These are phyloP conservation scores for Syngnathoides biaculeatus DNA, from an alignment of 2,113 vertebrate species.

Conservation along the genomic window DNA sequence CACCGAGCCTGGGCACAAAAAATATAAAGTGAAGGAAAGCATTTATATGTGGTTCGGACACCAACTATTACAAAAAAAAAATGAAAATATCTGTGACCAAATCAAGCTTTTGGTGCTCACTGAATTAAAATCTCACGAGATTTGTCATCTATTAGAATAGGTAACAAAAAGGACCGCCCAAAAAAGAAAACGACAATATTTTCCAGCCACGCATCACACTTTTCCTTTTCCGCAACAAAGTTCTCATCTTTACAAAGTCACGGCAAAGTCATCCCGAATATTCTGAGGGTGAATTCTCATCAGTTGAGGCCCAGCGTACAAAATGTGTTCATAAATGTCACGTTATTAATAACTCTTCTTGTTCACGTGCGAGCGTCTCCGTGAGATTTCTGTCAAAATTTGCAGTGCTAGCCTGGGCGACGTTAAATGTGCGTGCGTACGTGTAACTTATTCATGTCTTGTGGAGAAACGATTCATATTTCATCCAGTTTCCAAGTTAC, in stretches of 20 bases:
- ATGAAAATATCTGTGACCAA: too few relatives aligned
- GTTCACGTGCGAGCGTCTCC: not conserved
- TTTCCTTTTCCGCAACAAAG: not conserved
- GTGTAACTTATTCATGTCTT: not conserved
- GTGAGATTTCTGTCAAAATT: not conserved
- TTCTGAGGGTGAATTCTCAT: not conserved
- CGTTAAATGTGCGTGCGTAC: not conserved
- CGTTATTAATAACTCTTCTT: constrained; percentile 1
- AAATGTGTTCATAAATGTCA: not conserved
- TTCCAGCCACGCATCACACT: too few relatives aligned
- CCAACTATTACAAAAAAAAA: too few relatives aligned
- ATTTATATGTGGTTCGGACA: too few relatives aligned
- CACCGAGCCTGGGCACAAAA: too few relatives aligned
- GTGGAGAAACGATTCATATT: constrained; percentile 2
- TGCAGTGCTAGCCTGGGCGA: not conserved
- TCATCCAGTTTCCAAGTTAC: not conserved
- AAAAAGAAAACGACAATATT: too few relatives aligned
- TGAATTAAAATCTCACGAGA: too few relatives aligned
- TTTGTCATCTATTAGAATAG: too few relatives aligned
- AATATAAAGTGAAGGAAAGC: too few relatives aligned
- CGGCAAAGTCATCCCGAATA: not conserved
- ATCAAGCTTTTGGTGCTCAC: too few relatives aligned
- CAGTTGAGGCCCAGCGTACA: not conserved
- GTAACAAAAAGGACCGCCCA: too few relatives aligned
- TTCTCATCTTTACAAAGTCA: too few relatives aligned